These are phyloP conservation scores for Metalampra italica DNA, from an alignment of 2,888 invertebrate species.

Conservation along the genomic window DNA sequence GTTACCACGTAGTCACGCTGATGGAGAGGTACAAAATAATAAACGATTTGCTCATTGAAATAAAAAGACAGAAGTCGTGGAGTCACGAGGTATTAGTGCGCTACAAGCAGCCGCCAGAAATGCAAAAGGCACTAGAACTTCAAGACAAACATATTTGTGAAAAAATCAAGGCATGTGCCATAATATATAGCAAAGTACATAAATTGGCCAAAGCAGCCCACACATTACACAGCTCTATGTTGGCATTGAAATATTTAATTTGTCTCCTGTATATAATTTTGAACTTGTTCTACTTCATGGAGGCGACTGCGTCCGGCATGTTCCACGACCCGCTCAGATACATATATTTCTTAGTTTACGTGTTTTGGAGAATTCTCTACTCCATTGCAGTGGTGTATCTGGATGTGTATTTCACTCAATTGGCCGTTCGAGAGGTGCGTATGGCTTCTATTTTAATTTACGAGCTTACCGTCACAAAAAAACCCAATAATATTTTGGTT, in stretches of 20 bases:
- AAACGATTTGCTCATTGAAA: constrained; percentile 37
- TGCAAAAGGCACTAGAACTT: constrained; percentile 4
- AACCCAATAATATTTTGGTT: not conserved
- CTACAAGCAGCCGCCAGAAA: constrained; percentile 22
- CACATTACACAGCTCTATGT: constrained; percentile 35
- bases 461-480: too few species aligned
- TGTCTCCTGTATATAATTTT: constrained; percentile 37
- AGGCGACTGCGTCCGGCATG: constrained; percentile 53
- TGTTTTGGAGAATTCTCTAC: constrained; percentile 47
- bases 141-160: not conserved
- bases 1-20: constrained; percentile 32
- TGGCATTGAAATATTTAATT: constrained; percentile 36
- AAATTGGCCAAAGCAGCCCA: constrained; percentile 29
- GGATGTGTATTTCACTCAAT: constrained; percentile 41
- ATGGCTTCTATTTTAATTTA: not conserved
- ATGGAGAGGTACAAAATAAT: constrained; percentile 39
- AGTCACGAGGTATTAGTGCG: constrained; percentile 36
- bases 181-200: constrained; percentile 29
- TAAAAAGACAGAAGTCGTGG: constrained; percentile 33
- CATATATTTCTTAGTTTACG: constrained; percentile 41
- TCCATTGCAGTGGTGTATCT: constrained; percentile 33
- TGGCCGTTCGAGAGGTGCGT: constrained; percentile 39
- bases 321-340: constrained; percentile 45
- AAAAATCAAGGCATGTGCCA: not conserved
- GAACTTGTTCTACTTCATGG: constrained; percentile 61